phyloP scores from a whole-genome alignment of 2,797 vertebrate species.

The Selene dorsalis region DNA sequence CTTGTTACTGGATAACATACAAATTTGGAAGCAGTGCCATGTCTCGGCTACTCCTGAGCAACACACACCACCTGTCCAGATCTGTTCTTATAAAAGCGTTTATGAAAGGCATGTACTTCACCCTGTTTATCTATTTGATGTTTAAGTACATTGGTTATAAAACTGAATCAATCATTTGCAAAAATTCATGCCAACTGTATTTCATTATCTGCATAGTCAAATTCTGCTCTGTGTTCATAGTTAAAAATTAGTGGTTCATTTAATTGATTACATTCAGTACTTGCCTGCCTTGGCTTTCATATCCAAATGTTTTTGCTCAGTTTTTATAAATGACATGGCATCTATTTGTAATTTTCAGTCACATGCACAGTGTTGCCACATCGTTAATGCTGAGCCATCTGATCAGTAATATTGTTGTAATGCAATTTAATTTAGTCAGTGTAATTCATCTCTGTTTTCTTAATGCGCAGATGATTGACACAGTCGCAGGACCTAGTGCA shows the following conservation, averaged over 20 bases:
- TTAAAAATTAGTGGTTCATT: background rate
- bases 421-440: background rate
- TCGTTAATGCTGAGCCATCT: background rate
- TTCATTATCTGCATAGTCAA: background rate
- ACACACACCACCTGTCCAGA: background rate
- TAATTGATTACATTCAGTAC: background rate
- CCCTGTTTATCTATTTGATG: background rate
- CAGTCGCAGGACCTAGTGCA: slow-evolving; percentile 76
- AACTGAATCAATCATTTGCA: background rate
- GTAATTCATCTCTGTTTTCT: slow-evolving; percentile 6
- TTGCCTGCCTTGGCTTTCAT: background rate
- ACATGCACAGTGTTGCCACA: too few species aligned
- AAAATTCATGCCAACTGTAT: background rate
- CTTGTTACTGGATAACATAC: slow-evolving; percentile 41
- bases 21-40: slow-evolving; percentile 39
- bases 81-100: background rate
- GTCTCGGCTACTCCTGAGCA: background rate
- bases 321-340: background rate
- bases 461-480: slow-evolving; percentile 90
- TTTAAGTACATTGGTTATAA: background rate
- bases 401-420: background rate
- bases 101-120: fast-evolving
- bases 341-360: too few species aligned
- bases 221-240: background rate
- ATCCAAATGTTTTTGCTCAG: background rate